These are phyloP conservation scores for Aurelia sp. DNA, from an alignment of 30 jellyfish, hydroid and myxozoan genomes.

Conservation along the genomic window DNA sequence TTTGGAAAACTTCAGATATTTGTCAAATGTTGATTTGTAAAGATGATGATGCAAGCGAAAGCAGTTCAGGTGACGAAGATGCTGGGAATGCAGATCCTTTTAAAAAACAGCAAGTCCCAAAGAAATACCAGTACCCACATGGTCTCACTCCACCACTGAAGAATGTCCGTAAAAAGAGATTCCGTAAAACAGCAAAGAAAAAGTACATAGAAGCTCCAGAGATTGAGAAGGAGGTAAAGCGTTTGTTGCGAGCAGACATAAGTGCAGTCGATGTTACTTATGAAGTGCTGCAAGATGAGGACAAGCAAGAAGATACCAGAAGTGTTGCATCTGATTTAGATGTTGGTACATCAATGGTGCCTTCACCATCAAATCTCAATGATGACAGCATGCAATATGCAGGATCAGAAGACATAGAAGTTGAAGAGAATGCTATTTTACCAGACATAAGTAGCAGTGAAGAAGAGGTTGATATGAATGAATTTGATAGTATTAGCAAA, in stretches of 20 bases:
- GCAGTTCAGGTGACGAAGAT: slow-evolving; percentile 92
- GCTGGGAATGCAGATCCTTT: slow-evolving; percentile 61
- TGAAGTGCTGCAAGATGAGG: slow-evolving; percentile 87
- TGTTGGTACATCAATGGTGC: slow-evolving; percentile 68
- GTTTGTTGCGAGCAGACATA: slow-evolving; percentile 95
- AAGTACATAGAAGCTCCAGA: slow-evolving; percentile 98
- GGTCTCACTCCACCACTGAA: slow-evolving; percentile 98
- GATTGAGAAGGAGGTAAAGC: slow-evolving; percentile 93
- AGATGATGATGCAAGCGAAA: slow-evolving; percentile 74
- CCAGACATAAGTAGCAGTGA: slow-evolving; percentile 99
- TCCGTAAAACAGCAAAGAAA: slow-evolving; percentile 97
- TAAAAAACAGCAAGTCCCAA: slow-evolving; percentile 77
- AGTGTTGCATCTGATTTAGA: slow-evolving; percentile 90
- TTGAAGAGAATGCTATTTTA: slow-evolving; percentile 72
- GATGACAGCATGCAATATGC: slow-evolving; percentile 75
- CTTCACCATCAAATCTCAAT: slow-evolving; percentile 59
- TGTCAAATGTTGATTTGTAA: slow-evolving; percentile 87
- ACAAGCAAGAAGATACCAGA: slow-evolving; percentile 81
- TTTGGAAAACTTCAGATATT: slow-evolving; percentile 98
- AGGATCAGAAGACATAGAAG: slow-evolving; percentile 73
- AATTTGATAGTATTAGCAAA: slow-evolving; percentile 17
- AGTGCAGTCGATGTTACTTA: slow-evolving; percentile 96
- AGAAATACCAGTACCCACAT: slow-evolving; percentile 92
- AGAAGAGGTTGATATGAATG: slow-evolving; percentile 82
- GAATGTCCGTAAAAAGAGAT: slow-evolving; percentile 91